phyloP scores from a whole-genome alignment of 2,888 invertebrate genomes.

The Tiphia femorata region DNA sequence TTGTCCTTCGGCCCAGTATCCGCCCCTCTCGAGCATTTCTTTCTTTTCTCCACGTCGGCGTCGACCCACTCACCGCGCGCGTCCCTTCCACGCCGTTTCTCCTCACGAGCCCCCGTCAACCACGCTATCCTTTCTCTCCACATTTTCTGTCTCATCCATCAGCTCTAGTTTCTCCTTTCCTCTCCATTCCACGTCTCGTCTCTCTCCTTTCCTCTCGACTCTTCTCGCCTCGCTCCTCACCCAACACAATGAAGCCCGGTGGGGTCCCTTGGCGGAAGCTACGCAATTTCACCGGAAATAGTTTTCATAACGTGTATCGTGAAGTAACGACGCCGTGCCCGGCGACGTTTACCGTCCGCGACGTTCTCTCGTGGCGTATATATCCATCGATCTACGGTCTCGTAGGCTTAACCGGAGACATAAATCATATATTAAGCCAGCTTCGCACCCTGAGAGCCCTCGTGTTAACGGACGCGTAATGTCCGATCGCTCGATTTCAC shows the following conservation, averaged over 20 bases:
- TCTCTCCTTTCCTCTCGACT: not conserved
- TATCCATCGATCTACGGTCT: slow-evolving; percentile 37
- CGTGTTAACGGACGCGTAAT: slow-evolving; percentile 46
- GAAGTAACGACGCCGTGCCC: slow-evolving; percentile 5
- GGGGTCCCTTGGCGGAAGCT: slow-evolving; percentile 14
- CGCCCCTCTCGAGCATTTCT: no score
- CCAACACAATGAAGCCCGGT: slow-evolving; percentile 5
- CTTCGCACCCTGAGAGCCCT: slow-evolving; percentile 23
- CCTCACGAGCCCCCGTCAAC: no score
- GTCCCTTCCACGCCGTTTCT: no score
- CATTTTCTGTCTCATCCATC: not conserved
- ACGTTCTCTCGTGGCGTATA: slow-evolving; percentile 3
- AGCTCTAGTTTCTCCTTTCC: not conserved
- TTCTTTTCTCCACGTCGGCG: no score
- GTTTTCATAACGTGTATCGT: slow-evolving; percentile 19
- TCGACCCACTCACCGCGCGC: not conserved
- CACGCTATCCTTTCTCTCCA: not conserved
- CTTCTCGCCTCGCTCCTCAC: not conserved
- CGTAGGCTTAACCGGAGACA: slow-evolving; percentile 36
- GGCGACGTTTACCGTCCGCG: slow-evolving; percentile 2
- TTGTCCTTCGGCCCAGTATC: not conserved
- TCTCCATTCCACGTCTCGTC: not conserved
- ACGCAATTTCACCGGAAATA: slow-evolving; percentile 39
- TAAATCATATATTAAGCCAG: slow-evolving; percentile 54
- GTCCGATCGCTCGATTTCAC: slow-evolving; percentile 42